Conservation (phyloP, 2,888 invertebrate genomes). For the Mesodorylaimus sp. region DNA sequence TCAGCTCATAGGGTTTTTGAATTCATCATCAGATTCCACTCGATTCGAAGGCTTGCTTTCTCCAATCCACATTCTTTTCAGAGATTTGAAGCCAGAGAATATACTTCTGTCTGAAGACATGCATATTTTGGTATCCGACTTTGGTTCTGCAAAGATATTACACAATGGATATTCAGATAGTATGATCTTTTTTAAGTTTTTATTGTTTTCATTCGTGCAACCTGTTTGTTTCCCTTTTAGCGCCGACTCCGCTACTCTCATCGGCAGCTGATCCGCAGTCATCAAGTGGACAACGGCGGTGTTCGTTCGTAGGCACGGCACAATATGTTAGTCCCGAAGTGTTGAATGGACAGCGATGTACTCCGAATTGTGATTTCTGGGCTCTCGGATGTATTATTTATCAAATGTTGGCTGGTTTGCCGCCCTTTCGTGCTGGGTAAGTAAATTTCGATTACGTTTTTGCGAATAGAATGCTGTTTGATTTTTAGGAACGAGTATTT, state of each 20-base stretch:
- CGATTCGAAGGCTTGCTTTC: not conserved
- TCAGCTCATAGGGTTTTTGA: not conserved
- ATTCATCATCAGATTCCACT: not conserved
- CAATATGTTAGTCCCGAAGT: slow-evolving; percentile 97
- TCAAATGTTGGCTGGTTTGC: slow-evolving; percentile 82
- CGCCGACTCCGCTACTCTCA: too few relatives aligned
- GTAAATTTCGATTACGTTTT: slow-evolving; percentile 19
- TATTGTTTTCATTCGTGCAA: too few relatives aligned
- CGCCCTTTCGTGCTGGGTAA: slow-evolving; percentile 62
- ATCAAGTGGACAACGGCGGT: too few relatives aligned
- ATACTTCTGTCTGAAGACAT: slow-evolving; percentile 81
- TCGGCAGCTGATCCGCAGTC: too few relatives aligned
- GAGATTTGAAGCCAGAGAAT: slow-evolving; percentile 92
- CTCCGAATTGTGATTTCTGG: slow-evolving; percentile 66
- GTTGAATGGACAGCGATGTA: slow-evolving; percentile 38
- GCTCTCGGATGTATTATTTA: slow-evolving; percentile 88
- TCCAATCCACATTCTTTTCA: slow-evolving; percentile 14
- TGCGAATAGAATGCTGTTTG: slow-evolving; percentile 9
- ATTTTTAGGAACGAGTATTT: slow-evolving; percentile 62
- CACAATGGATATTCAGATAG: too few relatives aligned
- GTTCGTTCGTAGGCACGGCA: slow-evolving; percentile 81
- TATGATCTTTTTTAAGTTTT: too few relatives aligned
- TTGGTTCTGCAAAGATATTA: slow-evolving; percentile 62
- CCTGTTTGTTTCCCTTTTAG: too few relatives aligned
- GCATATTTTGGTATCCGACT: slow-evolving; percentile 90